Conservation (phyloP, 2,113 vertebrate genomes). For the Spheniscus mendiculus region DNA sequence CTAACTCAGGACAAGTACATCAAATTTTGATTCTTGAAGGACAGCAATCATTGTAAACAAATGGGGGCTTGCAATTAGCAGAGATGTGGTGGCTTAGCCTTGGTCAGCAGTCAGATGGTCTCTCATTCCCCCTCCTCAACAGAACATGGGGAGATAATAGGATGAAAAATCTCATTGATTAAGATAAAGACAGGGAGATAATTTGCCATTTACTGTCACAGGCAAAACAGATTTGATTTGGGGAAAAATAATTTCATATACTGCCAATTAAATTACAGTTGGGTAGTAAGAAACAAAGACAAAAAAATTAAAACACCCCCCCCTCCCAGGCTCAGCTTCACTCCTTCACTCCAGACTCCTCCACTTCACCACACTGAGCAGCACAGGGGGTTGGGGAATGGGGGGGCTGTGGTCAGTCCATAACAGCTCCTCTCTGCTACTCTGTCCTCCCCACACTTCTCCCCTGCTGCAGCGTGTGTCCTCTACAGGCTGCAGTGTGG, state of each 20-base stretch:
- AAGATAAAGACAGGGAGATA: background rate
- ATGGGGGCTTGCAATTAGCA: background rate
- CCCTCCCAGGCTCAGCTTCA: background rate
- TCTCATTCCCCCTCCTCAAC: background rate
- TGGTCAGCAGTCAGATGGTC: background rate
- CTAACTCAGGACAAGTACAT: background rate
- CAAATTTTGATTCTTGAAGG: background rate
- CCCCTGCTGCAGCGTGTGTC: background rate
- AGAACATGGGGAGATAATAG: background rate
- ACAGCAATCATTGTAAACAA: background rate
- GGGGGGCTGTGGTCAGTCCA: background rate
- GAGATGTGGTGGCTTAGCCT: background rate
- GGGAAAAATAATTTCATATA: background rate
- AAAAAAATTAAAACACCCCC: background rate
- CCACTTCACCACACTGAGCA: background rate
- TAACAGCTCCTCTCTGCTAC: background rate
- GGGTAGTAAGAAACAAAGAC: background rate
- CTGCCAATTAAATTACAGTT: background rate
- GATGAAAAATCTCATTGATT: background rate
- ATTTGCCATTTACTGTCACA: background rate
- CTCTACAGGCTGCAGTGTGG: background rate
- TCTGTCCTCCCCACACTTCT: background rate
- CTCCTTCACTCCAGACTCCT: background rate
- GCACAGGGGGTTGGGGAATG: accelerated
- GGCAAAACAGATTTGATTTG: background rate